A percentile compares a stretch with the other conserved stretches of the same genome.
Conservation (phyloP, 2,888 invertebrate genomes). For the Drosophila subsilvestris region DNA sequence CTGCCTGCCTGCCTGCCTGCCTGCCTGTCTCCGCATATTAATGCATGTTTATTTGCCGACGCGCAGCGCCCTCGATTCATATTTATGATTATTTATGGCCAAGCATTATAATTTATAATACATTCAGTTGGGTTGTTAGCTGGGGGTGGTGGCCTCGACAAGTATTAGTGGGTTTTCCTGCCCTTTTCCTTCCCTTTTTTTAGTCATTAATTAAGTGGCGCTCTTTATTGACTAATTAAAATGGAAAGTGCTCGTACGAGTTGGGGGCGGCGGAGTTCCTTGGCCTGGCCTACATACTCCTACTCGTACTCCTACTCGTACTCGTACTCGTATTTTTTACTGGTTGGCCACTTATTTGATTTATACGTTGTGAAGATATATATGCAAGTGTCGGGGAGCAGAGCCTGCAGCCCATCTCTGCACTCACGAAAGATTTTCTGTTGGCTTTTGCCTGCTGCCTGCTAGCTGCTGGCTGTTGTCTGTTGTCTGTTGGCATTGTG, state of each 20-base stretch:
- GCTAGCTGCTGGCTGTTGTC: background rate
- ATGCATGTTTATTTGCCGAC: slow-evolving; percentile 52
- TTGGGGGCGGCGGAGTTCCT: slow-evolving; percentile 49
- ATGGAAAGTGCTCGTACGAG: slow-evolving; percentile 70
- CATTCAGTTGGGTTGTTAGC: slow-evolving; percentile 51
- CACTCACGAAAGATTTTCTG: background rate
- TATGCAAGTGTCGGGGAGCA: background rate
- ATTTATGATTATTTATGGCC: slow-evolving; percentile 72
- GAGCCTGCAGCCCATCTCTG: background rate
- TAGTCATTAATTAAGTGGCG: slow-evolving; percentile 68
- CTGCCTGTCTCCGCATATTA: slow-evolving; percentile 33
- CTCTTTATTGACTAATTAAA: slow-evolving; percentile 69
- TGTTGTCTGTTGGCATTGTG: slow-evolving; percentile 47
- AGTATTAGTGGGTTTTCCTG: no score
- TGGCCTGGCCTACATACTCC: slow-evolving; percentile 41
- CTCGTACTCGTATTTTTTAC: background rate
- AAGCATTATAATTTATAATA: slow-evolving; percentile 72
- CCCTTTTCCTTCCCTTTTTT: slow-evolving; percentile 47
- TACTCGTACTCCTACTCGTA: background rate
- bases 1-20: slow-evolving; percentile 14
- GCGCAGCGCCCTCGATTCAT: slow-evolving; percentile 52
- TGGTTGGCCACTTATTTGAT: slow-evolving; percentile 1
- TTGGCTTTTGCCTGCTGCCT: background rate
- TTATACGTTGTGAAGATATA: no score
- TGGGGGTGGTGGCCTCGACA: no score